A percentile compares a stretch with the other conserved stretches of the same genome.
Conservation (phyloP, 1,140 invertebrate genomes). For the Drosophila jambulina region DNA sequence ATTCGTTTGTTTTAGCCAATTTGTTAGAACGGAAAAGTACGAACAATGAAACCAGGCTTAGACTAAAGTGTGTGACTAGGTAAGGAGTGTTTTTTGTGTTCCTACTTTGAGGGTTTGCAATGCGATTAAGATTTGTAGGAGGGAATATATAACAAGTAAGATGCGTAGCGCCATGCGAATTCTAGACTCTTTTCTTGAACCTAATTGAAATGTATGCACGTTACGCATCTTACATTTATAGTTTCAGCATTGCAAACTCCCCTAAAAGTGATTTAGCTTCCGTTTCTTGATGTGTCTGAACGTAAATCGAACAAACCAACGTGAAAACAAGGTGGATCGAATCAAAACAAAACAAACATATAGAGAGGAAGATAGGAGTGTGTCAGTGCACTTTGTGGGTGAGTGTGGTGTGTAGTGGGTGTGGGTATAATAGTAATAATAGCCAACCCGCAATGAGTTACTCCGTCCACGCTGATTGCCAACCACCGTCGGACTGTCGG, state of each 20-base stretch:
- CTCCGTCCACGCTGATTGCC: constrained; percentile 91
- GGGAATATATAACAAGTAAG: background rate
- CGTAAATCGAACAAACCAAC: constrained; percentile 42
- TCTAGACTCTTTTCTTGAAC: no score
- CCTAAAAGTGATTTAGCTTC: background rate
- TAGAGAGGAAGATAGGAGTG: constrained; percentile 9
- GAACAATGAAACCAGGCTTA: constrained; percentile 24
- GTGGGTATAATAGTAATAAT: constrained; percentile 61
- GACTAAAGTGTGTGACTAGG: constrained; percentile 8
- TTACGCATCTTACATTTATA: background rate
- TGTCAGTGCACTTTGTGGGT: constrained; percentile 1
- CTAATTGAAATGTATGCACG: background rate
- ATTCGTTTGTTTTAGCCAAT: constrained; percentile 45
- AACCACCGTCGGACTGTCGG: constrained; percentile 93
- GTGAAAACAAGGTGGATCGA: constrained; percentile 32
- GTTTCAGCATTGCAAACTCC: background rate
- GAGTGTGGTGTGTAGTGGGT: constrained; percentile 1
- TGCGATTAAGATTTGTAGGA: background rate
- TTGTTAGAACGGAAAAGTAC: constrained; percentile 15
- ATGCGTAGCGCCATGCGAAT: background rate
- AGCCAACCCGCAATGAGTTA: constrained; percentile 91
- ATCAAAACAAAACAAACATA: constrained; percentile 38
- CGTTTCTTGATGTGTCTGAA: background rate
- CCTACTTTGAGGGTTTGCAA: background rate
- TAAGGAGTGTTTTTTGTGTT: background rate